phyloP scores from a whole-genome alignment of 2,113 vertebrate genomes.

The Sander vitreus region DNA sequence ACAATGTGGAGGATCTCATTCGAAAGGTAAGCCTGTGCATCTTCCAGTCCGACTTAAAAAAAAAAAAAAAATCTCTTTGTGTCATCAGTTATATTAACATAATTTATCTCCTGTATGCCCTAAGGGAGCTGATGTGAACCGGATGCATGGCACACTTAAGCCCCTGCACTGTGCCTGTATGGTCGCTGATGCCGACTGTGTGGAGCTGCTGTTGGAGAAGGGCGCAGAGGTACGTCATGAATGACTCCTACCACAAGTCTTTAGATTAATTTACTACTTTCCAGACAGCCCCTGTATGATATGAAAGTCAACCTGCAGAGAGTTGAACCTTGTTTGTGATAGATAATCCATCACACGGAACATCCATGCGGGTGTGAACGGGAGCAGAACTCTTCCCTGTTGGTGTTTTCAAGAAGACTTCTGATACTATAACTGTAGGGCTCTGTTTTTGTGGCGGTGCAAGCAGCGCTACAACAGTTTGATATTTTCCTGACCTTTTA shows the following conservation, averaged over 20 bases:
- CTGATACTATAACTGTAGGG: background rate
- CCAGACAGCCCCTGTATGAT: background rate
- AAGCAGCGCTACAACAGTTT: background rate
- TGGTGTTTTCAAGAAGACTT: background rate
- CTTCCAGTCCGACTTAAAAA: background rate
- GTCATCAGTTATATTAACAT: background rate
- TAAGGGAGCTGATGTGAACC: conserved; percentile 96
- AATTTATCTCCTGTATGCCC: background rate
- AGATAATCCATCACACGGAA: background rate
- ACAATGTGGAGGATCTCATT: conserved; percentile 97
- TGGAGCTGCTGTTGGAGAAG: conserved; percentile 95
- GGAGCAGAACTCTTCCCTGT: background rate
- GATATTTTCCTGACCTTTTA: background rate
- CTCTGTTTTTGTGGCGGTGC: background rate
- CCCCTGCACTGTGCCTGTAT: conserved; percentile 98
- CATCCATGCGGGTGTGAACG: background rate
- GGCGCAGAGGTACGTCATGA: conserved; percentile 90
- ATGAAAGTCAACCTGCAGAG: background rate
- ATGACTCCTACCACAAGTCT: background rate
- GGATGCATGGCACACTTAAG: conserved; percentile 95
- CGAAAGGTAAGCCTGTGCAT: conserved; percentile 86
- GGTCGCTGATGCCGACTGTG: conserved; percentile 95
- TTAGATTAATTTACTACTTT: background rate
- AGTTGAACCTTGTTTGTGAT: background rate
- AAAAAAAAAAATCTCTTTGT: background rate